These are phyloP conservation scores for Neocloeon triangulifer DNA, from an alignment of 1,140 invertebrate species.

Conservation along the genomic window DNA sequence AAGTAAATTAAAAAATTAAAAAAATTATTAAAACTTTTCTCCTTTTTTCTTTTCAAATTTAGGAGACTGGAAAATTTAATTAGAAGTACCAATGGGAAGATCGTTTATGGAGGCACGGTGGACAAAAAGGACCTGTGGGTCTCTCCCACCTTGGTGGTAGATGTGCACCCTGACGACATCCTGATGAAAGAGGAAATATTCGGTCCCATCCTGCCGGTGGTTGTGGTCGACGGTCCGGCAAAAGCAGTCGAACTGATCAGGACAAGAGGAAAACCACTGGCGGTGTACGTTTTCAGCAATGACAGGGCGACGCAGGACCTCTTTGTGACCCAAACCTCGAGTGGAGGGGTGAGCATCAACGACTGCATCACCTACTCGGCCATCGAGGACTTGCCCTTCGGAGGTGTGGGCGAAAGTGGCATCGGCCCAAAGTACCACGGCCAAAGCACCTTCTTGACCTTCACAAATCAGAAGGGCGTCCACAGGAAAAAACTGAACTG, in stretches of 20 bases:
- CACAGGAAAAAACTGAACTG: constrained; percentile 52
- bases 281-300: no score
- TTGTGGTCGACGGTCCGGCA: constrained; percentile 53
- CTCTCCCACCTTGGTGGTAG: constrained; percentile 61
- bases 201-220: constrained; percentile 78
- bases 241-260: constrained; percentile 82
- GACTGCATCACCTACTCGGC: neutral
- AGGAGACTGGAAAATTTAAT: no score
- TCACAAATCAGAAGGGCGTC: constrained; percentile 74
- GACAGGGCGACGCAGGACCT: no score
- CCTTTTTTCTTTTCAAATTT: no score
- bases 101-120: no score
- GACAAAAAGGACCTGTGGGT: constrained; percentile 57
- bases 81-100: no score
- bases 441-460: constrained; percentile 73
- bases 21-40: no score
- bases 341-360: no score
- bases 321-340: no score
- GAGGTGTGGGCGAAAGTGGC: constrained; percentile 72
- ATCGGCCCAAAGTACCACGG: constrained; percentile 90
- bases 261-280: no score
- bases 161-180: constrained; percentile 42
- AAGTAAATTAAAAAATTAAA: no score
- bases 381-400: constrained; percentile 59
- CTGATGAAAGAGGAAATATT: constrained; percentile 92